Evolutionary conservation across 1,140 invertebrate genomes (phyloP).

Genomic region (Chironomus tepperi): DNA sequence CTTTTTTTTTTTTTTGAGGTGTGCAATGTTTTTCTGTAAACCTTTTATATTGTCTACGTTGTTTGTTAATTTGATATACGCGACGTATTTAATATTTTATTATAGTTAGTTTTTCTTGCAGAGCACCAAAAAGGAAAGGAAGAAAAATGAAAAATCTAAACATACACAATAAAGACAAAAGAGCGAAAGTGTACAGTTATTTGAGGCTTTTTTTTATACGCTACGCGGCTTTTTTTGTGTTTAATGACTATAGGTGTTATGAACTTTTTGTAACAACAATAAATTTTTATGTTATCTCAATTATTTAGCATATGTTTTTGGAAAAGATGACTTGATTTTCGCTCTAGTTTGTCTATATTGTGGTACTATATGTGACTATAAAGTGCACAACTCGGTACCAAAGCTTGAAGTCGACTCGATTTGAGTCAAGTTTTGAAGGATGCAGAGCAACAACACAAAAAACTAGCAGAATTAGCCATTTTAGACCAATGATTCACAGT

Average conservation of each 20-base stretch:
- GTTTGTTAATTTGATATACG: slow-evolving; percentile 20
- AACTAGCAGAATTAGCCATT: too few relatives aligned
- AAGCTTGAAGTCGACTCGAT: too few relatives aligned
- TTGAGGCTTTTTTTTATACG: not conserved
- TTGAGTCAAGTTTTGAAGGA: too few relatives aligned
- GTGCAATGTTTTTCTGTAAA: slow-evolving; percentile 8
- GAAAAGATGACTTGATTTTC: too few relatives aligned
- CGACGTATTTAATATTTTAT: not conserved
- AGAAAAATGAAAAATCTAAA: slow-evolving; percentile 3
- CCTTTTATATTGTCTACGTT: slow-evolving; percentile 7
- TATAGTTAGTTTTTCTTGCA: not conserved
- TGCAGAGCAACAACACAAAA: too few relatives aligned
- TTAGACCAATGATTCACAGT: too few relatives aligned
- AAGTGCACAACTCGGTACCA: too few relatives aligned
- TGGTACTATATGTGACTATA: too few relatives aligned
- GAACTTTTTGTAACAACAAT: not conserved
- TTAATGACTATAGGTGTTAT: not conserved
- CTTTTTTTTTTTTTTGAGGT: not conserved
- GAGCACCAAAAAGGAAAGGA: not conserved
- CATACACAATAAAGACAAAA: not conserved
- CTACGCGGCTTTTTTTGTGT: not conserved
- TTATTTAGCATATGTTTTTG: not conserved
- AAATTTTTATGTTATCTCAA: not conserved
- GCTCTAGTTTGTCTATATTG: too few relatives aligned
- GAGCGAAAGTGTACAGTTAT: slow-evolving; percentile 17